phyloP scores from a whole-genome alignment of 2,797 vertebrate species.

The Scyliorhinus canicula region DNA sequence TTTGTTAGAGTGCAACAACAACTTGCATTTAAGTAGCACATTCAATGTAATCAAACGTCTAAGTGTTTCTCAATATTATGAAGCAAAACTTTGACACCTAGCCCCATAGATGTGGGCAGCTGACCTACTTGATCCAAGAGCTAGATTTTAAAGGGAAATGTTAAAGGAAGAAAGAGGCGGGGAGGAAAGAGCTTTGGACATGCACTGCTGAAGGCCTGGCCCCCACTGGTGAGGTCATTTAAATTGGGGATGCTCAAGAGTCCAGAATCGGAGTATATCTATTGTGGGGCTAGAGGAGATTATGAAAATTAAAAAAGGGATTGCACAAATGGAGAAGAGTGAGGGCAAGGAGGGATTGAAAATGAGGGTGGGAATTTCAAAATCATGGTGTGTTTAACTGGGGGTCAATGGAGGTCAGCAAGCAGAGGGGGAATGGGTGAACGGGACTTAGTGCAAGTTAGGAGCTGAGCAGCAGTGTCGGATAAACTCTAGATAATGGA shows the following conservation, averaged over 20 bases:
- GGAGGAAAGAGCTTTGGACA: neutral
- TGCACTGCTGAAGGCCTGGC: neutral
- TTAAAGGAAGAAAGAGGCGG: neutral
- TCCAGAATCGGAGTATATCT: neutral
- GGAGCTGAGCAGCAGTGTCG: neutral
- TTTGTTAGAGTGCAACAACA: neutral
- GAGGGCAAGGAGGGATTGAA: neutral
- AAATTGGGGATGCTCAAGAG: neutral
- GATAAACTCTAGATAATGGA: neutral
- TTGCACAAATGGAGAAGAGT: no score
- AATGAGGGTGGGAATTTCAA: neutral
- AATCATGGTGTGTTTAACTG: neutral
- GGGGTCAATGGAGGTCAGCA: neutral
- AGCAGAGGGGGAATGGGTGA: neutral
- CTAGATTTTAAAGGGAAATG: neutral
- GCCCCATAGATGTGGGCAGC: neutral
- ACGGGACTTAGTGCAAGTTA: neutral
- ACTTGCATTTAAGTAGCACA: neutral
- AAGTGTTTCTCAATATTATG: neutral
- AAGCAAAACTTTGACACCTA: neutral
- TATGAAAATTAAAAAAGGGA: neutral
- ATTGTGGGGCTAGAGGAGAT: neutral
- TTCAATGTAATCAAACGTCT: neutral
- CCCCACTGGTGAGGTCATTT: neutral
- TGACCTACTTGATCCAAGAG: neutral